phyloP scores from a whole-genome alignment of 2,888 invertebrate species.

The Hemithea aestivaria region DNA sequence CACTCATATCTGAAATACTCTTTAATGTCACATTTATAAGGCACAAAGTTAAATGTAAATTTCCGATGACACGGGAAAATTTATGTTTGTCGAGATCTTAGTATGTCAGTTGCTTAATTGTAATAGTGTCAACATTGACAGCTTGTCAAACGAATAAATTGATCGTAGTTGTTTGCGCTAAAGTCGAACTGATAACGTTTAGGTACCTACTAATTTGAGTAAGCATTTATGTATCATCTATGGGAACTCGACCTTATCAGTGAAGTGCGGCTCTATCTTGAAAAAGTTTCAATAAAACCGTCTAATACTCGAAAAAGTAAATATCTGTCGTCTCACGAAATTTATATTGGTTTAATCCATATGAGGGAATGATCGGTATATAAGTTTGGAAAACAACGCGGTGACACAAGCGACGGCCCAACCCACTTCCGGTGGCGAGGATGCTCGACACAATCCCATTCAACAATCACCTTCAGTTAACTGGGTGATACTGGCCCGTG shows the following conservation, averaged over 20 bases:
- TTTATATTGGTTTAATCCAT: slow-evolving; percentile 30
- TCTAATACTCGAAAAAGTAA: slow-evolving; percentile 28
- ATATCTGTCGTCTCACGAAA: slow-evolving; percentile 23
- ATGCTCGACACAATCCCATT: slow-evolving; percentile 57
- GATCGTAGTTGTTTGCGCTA: slow-evolving; percentile 75
- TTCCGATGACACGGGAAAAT: slow-evolving; percentile 31
- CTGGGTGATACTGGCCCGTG: slow-evolving; percentile 62
- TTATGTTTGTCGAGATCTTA: slow-evolving; percentile 56
- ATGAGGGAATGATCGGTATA: slow-evolving; percentile 36
- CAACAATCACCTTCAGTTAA: slow-evolving; percentile 60
- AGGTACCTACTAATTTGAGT: slow-evolving; percentile 63
- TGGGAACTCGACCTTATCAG: slow-evolving; percentile 55
- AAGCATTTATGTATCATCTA: slow-evolving; percentile 39
- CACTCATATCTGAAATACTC: slow-evolving; percentile 18
- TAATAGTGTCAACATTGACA: slow-evolving; percentile 72
- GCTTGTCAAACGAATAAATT: slow-evolving; percentile 73
- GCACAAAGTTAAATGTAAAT: slow-evolving; percentile 5
- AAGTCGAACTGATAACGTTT: slow-evolving; percentile 70
- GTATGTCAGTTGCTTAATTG: slow-evolving; percentile 74
- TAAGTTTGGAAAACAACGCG: slow-evolving; percentile 57
- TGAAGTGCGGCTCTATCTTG: slow-evolving; percentile 26
- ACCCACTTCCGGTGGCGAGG: slow-evolving; percentile 63
- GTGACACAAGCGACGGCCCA: slow-evolving; percentile 57
- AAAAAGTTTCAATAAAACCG: slow-evolving; percentile 28
- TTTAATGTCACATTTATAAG: slow-evolving; percentile 24